Evolutionary conservation across 2,113 vertebrate genomes (phyloP).

Genomic region (Nibea coibor): DNA sequence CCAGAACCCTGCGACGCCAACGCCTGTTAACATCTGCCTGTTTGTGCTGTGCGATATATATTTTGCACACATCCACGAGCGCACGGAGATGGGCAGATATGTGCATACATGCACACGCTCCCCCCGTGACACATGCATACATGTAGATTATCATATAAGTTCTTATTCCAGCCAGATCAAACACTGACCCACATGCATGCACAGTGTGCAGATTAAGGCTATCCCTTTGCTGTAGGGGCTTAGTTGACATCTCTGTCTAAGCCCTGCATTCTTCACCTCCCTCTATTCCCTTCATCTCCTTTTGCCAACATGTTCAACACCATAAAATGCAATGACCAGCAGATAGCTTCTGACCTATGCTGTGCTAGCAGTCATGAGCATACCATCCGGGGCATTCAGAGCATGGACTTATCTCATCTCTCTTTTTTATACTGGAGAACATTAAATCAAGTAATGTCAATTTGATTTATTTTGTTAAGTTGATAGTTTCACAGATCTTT

Average conservation of each 20-base stretch:
- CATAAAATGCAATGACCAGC: slow-evolving; percentile 73
- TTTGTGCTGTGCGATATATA: neutral
- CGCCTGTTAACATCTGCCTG: slow-evolving; percentile 36
- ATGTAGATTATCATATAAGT: slow-evolving; percentile 23
- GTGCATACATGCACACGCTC: neutral
- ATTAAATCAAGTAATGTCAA: neutral
- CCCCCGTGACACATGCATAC: neutral
- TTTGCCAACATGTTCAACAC: slow-evolving; percentile 47
- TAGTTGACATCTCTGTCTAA: slow-evolving; percentile 71
- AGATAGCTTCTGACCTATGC: slow-evolving; percentile 22
- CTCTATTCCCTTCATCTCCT: slow-evolving; percentile 58
- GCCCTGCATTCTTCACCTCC: slow-evolving; percentile 64
- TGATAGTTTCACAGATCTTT: neutral
- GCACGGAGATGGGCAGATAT: neutral
- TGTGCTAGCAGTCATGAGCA: slow-evolving; percentile 19
- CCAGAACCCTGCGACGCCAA: neutral
- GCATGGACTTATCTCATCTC: neutral
- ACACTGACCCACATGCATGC: slow-evolving; percentile 69
- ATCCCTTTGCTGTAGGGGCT: slow-evolving; percentile 58
- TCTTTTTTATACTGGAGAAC: neutral
- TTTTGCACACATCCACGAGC: neutral
- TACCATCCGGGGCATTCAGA: neutral
- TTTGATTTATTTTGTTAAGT: neutral
- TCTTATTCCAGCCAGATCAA: slow-evolving; percentile 62
- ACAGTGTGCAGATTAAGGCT: slow-evolving; percentile 73